Base-by-base conservation (phyloP, 2,888 invertebrate species). In the Perithous albicinctus region DNA sequence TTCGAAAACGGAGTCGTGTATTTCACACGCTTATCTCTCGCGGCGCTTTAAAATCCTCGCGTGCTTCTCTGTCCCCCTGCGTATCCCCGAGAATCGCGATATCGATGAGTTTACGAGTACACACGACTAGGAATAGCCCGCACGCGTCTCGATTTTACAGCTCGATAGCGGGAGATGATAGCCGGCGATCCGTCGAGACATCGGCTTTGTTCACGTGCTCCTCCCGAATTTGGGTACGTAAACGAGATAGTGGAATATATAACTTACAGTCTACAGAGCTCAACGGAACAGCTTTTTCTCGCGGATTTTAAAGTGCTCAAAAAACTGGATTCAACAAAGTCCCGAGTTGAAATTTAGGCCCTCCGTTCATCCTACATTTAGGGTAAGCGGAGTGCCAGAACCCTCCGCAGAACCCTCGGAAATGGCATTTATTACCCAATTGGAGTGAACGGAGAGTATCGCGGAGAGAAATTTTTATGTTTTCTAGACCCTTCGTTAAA, bases 91-190 rank as follows among this genome's bases (percentile, higher is more conserved):
- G 51, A 35, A 73, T 77, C 77, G 73, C 43, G 80, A 81, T 81
- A 77, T 73, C 77, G 76, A 81, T 67, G 67, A 77, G 67, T 81
- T 80, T 80, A 76, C 80, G 80, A 76, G 76, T 38, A 29, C 46
- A 48, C 66, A 23, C 38, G 23, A 35, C 41, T 18, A 56, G 41
- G 23, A 54, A 54, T 29, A 15, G 41, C 66, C 61, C 43, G 54
- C 80, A 77, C 80, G 80, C 77, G 73, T 73, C 78, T 73, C 59
- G 80, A 77, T 81, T 81, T 81, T 81, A 81, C 77, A 77, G 35
- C 73, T 43, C 61, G 80, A 81, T 81, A 74, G 26, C 23, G 20
- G 70, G n/a, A 63, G 56, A 70, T 70, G 26, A 18, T 38, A 38
- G 35, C 51, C 15, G 46, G 18, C 54, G 56, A 70, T 41, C 12